Evolutionary conservation across 2,888 invertebrate species (phyloP), one percentile per base, ranked within the genome.

Genomic region (Mechanitis messenoides): DNA sequence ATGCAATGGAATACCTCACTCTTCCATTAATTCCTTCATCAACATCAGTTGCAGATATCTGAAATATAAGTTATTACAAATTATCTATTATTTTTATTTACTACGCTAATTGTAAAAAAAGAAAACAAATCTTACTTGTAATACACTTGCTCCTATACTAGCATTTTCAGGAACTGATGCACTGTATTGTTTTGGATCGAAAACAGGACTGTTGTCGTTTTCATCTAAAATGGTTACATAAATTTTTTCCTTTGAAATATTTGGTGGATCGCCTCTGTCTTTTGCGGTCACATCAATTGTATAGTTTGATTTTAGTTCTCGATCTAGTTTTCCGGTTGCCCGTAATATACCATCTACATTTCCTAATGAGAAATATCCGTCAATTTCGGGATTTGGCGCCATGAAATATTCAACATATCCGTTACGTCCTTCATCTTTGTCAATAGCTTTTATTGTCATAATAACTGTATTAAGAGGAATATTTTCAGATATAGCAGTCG

Each of bases 131-230:
- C 76, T 83, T 83, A 95, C 95, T 91, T 96, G 96, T 50, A 97
- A 83, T 0, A 98, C 95, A 80, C 95, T 96, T 53, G 96, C 95
- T 5, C 98, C 98, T 70, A 97, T 96, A 69, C 95, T 95, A n/a
- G 97, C 96, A 83, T 98, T 97, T 88, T 98, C 98, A 0, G 96
- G 95, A 42, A 97, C 95, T 2, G 95, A 94, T 1, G 97, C 96
- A 66, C 96, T 96, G 79, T 97, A 97, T 78, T 96, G 96, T 75
- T 95, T 94, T 0, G 96, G 96, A 79, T 96, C 95, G 80, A 97
- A 97, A 3, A 95, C 93, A 0, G 97, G 97, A 66, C 95, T 94
- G 77, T 97, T 97, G 79, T 97, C 97, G 82, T 97, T 97, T 82
- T 96, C 96, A 80, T 97, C 97, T 57, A 96, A 87, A 65, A 97